Evolutionary conservation across 53 echinoderm and acorn worm genomes (phyloP).

Genomic region (Echinometra lucunter): DNA sequence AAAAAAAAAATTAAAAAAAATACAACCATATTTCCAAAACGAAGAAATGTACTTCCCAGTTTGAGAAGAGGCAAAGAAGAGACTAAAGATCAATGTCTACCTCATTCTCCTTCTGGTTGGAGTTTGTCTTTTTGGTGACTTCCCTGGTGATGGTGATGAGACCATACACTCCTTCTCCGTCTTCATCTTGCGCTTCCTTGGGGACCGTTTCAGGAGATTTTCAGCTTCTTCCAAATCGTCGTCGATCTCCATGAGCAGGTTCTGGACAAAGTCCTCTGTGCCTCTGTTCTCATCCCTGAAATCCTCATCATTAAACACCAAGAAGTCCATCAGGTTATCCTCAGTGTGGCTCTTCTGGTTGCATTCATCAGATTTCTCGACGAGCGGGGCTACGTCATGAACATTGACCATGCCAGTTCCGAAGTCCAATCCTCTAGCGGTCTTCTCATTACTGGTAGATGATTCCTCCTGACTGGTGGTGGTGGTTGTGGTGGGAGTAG

Average conservation of each 20-base stretch:
- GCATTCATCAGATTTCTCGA: neutral
- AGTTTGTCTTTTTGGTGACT: neutral
- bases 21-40: neutral
- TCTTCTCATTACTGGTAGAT: neutral
- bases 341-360: conserved; percentile 32
- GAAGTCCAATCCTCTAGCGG: conserved; percentile 70
- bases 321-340: conserved; percentile 60
- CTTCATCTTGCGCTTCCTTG: conserved; percentile 80
- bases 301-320: conserved; percentile 50
- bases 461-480: neutral
- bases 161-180: conserved; percentile 76
- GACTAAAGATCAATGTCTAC: neutral
- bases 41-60: neutral
- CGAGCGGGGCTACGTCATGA: conserved; percentile 3
- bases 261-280: conserved; percentile 66
- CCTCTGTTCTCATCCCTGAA: conserved; percentile 34
- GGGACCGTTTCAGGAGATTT: conserved; percentile 56
- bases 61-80: no score
- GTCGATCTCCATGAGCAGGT: conserved; percentile 59
- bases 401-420: conserved; percentile 44
- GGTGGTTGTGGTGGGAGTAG: neutral
- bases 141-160: conserved; percentile 46
- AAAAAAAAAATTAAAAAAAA: no score
- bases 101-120: conserved; percentile 36
- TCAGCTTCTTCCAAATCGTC: conserved; percentile 49